Conservation (phyloP, 2,888 invertebrate species). For the Tetramorium bicarinatum region DNA sequence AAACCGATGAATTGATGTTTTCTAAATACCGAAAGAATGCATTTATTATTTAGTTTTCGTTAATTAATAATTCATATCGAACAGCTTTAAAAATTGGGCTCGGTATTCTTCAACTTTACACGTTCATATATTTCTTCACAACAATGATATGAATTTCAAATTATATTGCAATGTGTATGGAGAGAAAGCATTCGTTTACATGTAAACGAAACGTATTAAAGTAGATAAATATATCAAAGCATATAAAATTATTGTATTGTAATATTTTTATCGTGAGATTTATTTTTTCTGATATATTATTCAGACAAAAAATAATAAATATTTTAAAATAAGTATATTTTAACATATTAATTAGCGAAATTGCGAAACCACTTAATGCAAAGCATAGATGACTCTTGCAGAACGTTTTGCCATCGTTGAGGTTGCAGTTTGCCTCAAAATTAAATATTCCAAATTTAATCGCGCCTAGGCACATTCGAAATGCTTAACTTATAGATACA, state of each 20-base stretch:
- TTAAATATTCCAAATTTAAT: conserved; percentile 41
- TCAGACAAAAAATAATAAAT: not conserved
- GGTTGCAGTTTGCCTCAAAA: not conserved
- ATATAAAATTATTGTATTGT: not conserved
- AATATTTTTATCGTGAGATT: not conserved
- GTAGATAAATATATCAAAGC: not conserved
- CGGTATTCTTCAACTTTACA: not conserved
- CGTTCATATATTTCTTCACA: not conserved
- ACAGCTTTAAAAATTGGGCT: not conserved
- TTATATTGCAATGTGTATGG: not conserved
- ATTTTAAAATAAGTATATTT: not conserved
- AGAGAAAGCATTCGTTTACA: not conserved
- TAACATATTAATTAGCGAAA: not conserved
- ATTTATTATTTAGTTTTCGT: no score
- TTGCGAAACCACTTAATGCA: not conserved
- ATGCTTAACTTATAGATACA: conserved; percentile 25
- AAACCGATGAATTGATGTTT: not conserved
- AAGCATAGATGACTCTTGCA: not conserved
- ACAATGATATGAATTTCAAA: not conserved
- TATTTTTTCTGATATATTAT: not conserved
- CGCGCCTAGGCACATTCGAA: not conserved
- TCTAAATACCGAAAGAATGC: not conserved
- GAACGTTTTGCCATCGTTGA: not conserved
- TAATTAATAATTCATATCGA: no score
- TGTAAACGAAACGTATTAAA: not conserved